Base-by-base conservation (phyloP, 2,113 vertebrate genomes). In the Forbesichthys papilliferus region DNA sequence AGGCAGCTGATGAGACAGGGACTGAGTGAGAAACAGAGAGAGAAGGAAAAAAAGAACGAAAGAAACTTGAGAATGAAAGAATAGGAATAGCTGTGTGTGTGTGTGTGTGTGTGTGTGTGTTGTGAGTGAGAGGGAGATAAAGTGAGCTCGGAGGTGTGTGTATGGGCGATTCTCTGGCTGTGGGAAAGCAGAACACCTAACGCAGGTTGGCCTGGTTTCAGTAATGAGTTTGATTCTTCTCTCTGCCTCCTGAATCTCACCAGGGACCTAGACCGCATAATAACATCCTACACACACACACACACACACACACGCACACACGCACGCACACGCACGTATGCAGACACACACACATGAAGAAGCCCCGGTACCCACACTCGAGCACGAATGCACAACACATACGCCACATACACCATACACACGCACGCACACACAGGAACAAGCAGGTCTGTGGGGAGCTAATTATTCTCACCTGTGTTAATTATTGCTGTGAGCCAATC, bases 401-500 rank as follows among this genome's bases (percentile, higher is more conserved):
- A 63, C 46, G 9, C 11, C 1, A 5, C 9, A 52, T 16, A 16
- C 16, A n/a, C 46, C 48, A 60, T 33, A 46, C 63, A 66, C n/a
- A 57, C 55, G 60, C 62, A 34, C 66, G 16, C 61, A 59, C 56
- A 54, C 48, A 12, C 56, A 70, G 5, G 53, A 84, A 72, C 85
- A 90, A 75, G 94, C 88, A 93, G 89, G 95, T 95, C 97, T 96
- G 94, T 94, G 93, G 95, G 96, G 95, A 96, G 93, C 95, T 96
- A 95, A 97, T 98, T 97, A 98, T 95, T 95, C 96, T 97, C 94
- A 97, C 96, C 96, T 96, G 95, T 96, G 96, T 96, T 98, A 97
- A 97, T 98, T 96, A 97, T 94, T 94, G 94, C 94, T 94, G 95
- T 95, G 95, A 97, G 95, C 96, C 96, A 98, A 97, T 97, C 95